Base-by-base conservation (phyloP, 2,888 invertebrate genomes). In the Lampropteryx suffumata region DNA sequence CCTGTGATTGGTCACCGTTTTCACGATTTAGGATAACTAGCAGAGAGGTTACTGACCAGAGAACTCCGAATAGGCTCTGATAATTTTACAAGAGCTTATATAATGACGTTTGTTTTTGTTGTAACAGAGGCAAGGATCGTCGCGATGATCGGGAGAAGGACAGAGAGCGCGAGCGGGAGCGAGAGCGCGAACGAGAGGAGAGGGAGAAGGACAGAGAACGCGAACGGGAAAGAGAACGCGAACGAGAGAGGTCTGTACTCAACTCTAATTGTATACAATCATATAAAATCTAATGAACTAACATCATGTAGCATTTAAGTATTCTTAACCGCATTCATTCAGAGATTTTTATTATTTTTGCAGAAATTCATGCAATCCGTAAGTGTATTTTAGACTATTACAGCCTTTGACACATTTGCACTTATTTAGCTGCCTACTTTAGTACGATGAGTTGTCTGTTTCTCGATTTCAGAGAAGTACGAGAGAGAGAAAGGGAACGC, bases 401-500 rank as follows among this genome's bases (percentile, higher is more conserved):
- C 17, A 17, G 17, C 17, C 17, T 4, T n/a, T n/a, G n/a, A n/a
- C n/a, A n/a, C n/a, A n/a, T n/a, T n/a, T n/a, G n/a, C n/a, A n/a
- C n/a, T n/a, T n/a, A n/a, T n/a, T n/a, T n/a, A n/a, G n/a, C n/a
- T n/a, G n/a, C n/a, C n/a, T n/a, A 21, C 5, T 21, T 6, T 34
- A 34, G 35, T 44, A 34, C 6, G 10, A 14, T 12, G 6, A 13
- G 2, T 46, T 11, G 13, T 1, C 13, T 10, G 10, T 40, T 57
- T 39, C n/a, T n/a, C 14, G 3, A 33, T 67, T 60, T 1, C 64
- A 78, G 77, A 59, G 78, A 78, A 56, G 54, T 66, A 12, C 71
- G 84, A 9, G 84, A 84, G 46, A 57, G 76, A 10, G 82, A 74
- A 55, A 69, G 73, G 45, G 81, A 74, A 76, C 88, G 67, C 60